These are phyloP conservation scores for Megaceryle torquata DNA, from an alignment of 2,113 vertebrate genomes.

Conservation along the genomic window DNA sequence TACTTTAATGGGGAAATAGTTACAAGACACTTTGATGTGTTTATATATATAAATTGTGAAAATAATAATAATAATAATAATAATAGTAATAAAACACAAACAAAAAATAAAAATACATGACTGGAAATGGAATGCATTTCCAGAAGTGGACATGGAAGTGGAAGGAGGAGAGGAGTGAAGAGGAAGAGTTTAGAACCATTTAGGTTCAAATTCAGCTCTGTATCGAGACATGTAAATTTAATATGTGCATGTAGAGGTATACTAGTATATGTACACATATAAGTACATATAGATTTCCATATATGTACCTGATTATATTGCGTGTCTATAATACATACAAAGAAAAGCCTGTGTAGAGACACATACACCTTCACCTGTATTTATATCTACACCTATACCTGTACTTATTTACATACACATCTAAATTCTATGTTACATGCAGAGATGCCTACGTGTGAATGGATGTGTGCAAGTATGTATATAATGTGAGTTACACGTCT, in stretches of 20 bases:
- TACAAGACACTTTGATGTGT: neutral
- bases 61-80: neutral
- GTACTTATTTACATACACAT: neutral
- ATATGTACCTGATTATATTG: neutral
- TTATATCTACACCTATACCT: neutral
- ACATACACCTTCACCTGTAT: neutral
- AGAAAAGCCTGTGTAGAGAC: neutral
- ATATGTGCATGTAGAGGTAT: rapidly evolving
- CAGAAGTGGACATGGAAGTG: neutral
- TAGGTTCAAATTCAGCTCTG: neutral
- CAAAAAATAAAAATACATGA: neutral
- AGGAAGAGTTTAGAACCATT: neutral
- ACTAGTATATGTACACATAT: neutral
- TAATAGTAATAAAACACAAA: no score
- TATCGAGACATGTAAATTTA: neutral
- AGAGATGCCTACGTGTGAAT: neutral
- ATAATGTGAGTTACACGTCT: neutral
- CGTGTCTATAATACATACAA: neutral
- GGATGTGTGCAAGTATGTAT: neutral
- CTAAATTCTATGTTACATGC: neutral
- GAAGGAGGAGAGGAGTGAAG: neutral
- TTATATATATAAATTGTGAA: neutral
- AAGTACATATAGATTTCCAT: neutral
- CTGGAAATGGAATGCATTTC: neutral
- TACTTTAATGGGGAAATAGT: neutral